phyloP scores from a whole-genome alignment of 2,113 vertebrate species.

The Ursus arctos region DNA sequence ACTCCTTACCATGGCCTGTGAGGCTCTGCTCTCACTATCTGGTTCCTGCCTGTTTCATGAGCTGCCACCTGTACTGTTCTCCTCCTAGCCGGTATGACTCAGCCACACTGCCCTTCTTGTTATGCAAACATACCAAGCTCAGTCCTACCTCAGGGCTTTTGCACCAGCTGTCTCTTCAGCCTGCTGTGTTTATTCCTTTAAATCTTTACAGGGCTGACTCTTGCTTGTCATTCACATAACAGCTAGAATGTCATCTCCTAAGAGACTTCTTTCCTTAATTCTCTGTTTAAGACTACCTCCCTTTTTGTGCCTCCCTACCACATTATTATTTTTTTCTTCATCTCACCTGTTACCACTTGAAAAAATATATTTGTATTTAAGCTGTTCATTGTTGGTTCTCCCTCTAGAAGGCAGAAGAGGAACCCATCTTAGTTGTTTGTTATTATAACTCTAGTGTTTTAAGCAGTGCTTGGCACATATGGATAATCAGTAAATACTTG shows the following conservation, averaged over 20 bases:
- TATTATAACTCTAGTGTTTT: background rate
- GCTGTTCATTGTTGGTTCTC: background rate
- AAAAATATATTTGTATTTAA: background rate
- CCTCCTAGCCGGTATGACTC: background rate
- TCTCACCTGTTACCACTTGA: background rate
- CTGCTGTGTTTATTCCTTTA: background rate
- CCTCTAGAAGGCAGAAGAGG: background rate
- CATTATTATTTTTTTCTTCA: background rate
- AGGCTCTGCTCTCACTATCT: background rate
- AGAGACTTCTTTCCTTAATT: background rate
- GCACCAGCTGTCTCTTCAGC: background rate
- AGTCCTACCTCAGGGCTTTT: background rate
- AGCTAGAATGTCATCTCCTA: background rate
- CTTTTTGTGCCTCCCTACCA: background rate
- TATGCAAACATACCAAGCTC: background rate
- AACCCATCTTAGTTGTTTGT: background rate
- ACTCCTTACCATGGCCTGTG: background rate
- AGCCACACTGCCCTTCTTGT: background rate
- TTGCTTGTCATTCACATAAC: background rate
- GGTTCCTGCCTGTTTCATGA: background rate
- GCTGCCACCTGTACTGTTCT: no score
- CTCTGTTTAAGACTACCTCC: background rate
- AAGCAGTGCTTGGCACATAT: background rate
- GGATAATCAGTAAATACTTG: background rate
- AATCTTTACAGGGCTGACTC: background rate